These are phyloP conservation scores for Ictalurus furcatus DNA, from an alignment of 2,113 vertebrate species.

Conservation along the genomic window DNA sequence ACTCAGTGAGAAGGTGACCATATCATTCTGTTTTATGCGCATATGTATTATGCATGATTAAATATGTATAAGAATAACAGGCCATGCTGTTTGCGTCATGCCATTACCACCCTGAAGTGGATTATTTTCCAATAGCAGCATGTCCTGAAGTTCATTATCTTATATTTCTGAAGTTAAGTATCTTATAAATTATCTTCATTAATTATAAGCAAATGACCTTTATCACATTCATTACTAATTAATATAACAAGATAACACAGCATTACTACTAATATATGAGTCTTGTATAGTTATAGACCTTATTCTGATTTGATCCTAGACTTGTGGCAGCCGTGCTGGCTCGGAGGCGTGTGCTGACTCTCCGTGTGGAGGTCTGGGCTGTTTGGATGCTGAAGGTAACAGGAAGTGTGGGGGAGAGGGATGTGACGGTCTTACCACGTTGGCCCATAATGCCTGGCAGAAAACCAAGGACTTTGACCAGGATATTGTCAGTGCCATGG, in stretches of 20 bases:
- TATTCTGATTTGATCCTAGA: slow-evolving; percentile 69
- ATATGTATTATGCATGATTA: not conserved
- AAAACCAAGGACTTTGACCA: slow-evolving; percentile 85
- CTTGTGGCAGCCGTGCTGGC: slow-evolving; percentile 79
- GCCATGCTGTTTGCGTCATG: not conserved
- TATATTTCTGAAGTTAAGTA: too few species aligned
- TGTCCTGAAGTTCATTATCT: not conserved
- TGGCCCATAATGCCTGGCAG: slow-evolving; percentile 78
- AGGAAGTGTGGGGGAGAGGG: slow-evolving; percentile 84
- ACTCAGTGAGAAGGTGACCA: slow-evolving; percentile 76
- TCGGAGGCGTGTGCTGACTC: slow-evolving; percentile 75
- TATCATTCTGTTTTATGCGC: not conserved
- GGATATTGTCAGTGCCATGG: slow-evolving; percentile 84
- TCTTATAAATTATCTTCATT: not conserved
- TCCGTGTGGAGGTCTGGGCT: slow-evolving; percentile 83
- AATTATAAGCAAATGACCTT: not conserved
- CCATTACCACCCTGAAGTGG: not conserved
- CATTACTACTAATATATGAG: not conserved
- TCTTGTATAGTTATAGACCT: not conserved
- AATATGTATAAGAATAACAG: not conserved
- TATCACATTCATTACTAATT: not conserved
- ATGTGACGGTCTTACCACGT: slow-evolving; percentile 79
- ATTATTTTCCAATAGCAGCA: not conserved
- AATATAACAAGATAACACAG: not conserved
- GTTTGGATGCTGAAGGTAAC: slow-evolving; percentile 75